These are phyloP conservation scores for Tenualosa thibaudeaui DNA, from an alignment of 2,797 vertebrate genomes.

Conservation along the genomic window DNA sequence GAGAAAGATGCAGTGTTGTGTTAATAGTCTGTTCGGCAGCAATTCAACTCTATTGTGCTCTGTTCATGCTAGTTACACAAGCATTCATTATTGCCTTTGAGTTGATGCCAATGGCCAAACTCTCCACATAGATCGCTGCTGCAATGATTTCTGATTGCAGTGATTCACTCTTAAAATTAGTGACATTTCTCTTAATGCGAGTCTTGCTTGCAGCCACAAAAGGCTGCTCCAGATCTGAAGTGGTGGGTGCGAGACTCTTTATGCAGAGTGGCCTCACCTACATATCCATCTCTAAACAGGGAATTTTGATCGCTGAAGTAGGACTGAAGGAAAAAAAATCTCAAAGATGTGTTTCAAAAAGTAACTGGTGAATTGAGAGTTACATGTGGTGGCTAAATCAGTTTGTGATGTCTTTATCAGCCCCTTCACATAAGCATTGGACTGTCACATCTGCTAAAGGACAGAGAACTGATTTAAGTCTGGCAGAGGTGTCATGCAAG, in stretches of 20 bases:
- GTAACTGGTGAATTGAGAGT: slow-evolving; percentile 48
- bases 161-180: slow-evolving; percentile 65
- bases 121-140: slow-evolving; percentile 43
- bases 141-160: slow-evolving; percentile 65
- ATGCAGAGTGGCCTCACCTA: slow-evolving; percentile 67
- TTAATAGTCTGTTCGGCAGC: slow-evolving; percentile 33
- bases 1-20: slow-evolving; percentile 30
- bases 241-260: slow-evolving; percentile 54
- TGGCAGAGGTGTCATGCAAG: slow-evolving; percentile 28
- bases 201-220: slow-evolving; percentile 65
- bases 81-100: slow-evolving; percentile 52
- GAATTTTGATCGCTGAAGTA: slow-evolving; percentile 65
- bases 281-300: slow-evolving; percentile 56
- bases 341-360: slow-evolving; percentile 49
- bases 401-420: slow-evolving; percentile 64
- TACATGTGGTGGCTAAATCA: slow-evolving; percentile 49
- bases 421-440: slow-evolving; percentile 23
- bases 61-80: slow-evolving; percentile 53
- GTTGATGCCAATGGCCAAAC: slow-evolving; percentile 50
- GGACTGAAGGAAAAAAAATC: not conserved
- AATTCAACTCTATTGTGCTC: slow-evolving; percentile 50
- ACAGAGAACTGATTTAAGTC: slow-evolving; percentile 26
- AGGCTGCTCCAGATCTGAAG: slow-evolving; percentile 64
- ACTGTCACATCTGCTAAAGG: slow-evolving; percentile 36
- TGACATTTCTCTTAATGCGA: slow-evolving; percentile 59